Base-by-base conservation (phyloP, 2,797 vertebrate genomes). In the Leucoraja ocellata region DNA sequence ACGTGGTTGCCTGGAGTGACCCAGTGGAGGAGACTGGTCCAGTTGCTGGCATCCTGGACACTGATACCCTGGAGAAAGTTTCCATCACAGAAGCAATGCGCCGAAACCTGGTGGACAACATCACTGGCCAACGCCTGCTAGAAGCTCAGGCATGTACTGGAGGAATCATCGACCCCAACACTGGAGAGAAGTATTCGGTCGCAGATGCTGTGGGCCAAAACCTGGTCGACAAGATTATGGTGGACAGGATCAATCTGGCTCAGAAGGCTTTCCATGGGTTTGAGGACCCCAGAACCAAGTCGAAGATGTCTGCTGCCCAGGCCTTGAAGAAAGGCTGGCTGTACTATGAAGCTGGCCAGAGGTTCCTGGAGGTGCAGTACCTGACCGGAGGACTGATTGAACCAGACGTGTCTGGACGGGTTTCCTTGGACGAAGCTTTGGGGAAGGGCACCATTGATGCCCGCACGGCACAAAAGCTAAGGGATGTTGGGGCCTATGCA, bases 61-160 rank as follows among this genome's bases (percentile, higher is more conserved):
- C 98, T 0, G 98, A 99, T 95, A 99, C 98, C 0, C 96, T 99
- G 93, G 99, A 99, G 95, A 99, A 99, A 94, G 97, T 99, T 91
- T 99, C 98, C 83, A 93, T 99, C 94, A 98, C 98, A 0, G 99
- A 99, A 95, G 98, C 99, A 4, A 99, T 99, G 95, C 98, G 96
- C 94, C 98, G 99, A 95, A 98, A 97, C 94, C 96, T 99, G 1
- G 97, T 99, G 23, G 99, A 99, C 95, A 99, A 98, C 95, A 99
- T 99, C 95, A 97, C 98, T 0, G 99, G 99, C n/a, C 99, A 99
- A 96, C 96, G 99, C 94, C 94, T 99, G 94, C 96, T 99, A 94
- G 99, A 99, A 93, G 98, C 98, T 0, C 99, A 99, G 96, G 98
- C 98, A 86, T 99, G 99, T 96, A 99, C 98, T 0, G 99, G 99